A percentile compares a stretch with the other conserved stretches of the same genome.
Conservation (phyloP, 2,888 invertebrate species). For the Dysmachus trigonus region DNA sequence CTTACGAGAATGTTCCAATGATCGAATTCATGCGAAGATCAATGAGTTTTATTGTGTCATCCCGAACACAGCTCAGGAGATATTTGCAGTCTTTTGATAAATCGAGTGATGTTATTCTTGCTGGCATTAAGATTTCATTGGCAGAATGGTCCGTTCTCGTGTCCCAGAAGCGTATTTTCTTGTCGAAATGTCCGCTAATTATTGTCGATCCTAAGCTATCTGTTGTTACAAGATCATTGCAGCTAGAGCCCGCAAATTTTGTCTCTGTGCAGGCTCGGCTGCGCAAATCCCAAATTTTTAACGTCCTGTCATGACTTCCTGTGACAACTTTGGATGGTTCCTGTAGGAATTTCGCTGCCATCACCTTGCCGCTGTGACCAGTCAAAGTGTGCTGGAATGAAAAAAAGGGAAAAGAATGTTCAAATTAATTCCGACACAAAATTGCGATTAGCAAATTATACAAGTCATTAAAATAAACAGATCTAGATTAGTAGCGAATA, state of each 20-base stretch:
- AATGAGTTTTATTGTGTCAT: constrained; percentile 93
- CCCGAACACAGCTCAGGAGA: constrained; percentile 90
- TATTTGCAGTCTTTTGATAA: constrained; percentile 90
- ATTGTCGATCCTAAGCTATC: constrained; percentile 88
- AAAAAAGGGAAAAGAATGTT: neutral
- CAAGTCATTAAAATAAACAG: neutral
- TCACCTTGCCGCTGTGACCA: constrained; percentile 93
- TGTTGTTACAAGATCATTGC: constrained; percentile 94
- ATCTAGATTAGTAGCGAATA: constrained; percentile 19
- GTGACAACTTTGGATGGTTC: constrained; percentile 93
- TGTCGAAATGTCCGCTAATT: constrained; percentile 98
- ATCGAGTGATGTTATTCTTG: constrained; percentile 94
- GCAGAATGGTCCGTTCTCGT: constrained; percentile 84
- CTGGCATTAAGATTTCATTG: constrained; percentile 88
- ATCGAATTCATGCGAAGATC: constrained; percentile 95
- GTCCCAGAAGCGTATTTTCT: constrained; percentile 97
- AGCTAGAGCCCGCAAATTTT: constrained; percentile 95
- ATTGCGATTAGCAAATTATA: neutral
- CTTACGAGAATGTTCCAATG: constrained; percentile 88
- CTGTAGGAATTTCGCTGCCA: constrained; percentile 95
- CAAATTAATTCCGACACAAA: constrained; percentile 15
- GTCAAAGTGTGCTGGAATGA: constrained; percentile 62
- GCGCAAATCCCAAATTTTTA: constrained; percentile 98
- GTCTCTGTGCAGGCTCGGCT: constrained; percentile 92
- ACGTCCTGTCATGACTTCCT: constrained; percentile 96